Evolutionary conservation across 1,140 invertebrate species (phyloP).

Genomic region (Ganaspis sp.): DNA sequence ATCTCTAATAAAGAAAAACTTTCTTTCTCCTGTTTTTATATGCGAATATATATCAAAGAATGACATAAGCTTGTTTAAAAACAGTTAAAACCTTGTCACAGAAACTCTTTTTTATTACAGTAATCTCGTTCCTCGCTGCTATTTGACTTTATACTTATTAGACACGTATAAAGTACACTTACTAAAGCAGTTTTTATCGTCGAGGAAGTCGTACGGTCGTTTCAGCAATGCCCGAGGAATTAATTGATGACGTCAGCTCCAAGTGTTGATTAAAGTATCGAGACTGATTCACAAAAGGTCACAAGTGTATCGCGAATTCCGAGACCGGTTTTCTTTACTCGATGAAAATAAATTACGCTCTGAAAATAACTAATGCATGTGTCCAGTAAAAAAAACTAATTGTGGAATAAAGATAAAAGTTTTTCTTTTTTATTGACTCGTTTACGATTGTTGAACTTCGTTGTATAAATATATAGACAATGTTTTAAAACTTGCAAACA

Average conservation of each 20-base stretch:
- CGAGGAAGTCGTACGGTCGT: slow-evolving; percentile 17
- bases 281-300: slow-evolving; percentile 26
- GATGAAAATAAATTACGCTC: slow-evolving; percentile 8
- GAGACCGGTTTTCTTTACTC: slow-evolving; percentile 26
- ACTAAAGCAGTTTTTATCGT: neutral
- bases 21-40: too few species aligned
- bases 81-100: too few species aligned
- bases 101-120: neutral
- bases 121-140: neutral
- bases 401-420: neutral
- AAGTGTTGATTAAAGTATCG: slow-evolving; percentile 23
- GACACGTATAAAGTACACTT: neutral
- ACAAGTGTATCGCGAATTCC: slow-evolving; percentile 17
- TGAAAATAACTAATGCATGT: slow-evolving; percentile 20
- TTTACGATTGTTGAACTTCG: neutral
- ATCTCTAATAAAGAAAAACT: too few species aligned
- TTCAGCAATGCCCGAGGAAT: slow-evolving; percentile 9
- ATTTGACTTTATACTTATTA: neutral
- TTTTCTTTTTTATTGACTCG: neutral
- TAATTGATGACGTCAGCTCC: neutral
- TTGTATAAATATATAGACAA: neutral
- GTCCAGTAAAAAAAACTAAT: neutral
- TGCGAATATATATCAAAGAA: too few species aligned
- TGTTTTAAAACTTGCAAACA: neutral
- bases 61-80: too few species aligned